A percentile compares a stretch with the other conserved stretches of the same genome.
Evolutionary conservation across 2,797 vertebrate genomes (phyloP).

Genomic region (Heliangelus exortis): DNA sequence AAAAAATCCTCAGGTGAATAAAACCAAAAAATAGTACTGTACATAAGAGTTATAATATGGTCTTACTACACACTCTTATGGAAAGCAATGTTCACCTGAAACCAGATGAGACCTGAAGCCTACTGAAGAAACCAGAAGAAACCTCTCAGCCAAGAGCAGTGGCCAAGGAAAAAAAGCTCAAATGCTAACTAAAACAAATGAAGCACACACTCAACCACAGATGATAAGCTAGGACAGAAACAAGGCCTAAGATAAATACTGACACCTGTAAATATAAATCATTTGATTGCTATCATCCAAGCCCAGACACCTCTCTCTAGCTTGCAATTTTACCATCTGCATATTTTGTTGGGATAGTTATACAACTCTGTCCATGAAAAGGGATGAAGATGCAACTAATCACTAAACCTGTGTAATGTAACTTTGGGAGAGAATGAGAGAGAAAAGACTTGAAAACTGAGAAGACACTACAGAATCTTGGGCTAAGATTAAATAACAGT

Average conservation of each 20-base stretch:
- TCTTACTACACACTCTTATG: background rate
- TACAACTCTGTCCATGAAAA: background rate
- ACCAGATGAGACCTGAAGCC: too few species aligned
- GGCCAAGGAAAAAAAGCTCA: background rate
- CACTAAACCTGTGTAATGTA: background rate
- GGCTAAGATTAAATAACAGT: background rate
- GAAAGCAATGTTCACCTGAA: too few species aligned
- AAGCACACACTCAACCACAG: background rate
- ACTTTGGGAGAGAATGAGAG: background rate
- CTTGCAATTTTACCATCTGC: background rate
- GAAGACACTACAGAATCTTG: background rate
- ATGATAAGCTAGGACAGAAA: background rate
- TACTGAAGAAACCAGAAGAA: too few species aligned
- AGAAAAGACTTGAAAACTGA: background rate
- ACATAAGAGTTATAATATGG: background rate
- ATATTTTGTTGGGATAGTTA: slow-evolving; percentile 27
- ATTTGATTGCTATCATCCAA: slow-evolving; percentile 49
- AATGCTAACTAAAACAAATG: background rate
- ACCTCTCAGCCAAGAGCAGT: slow-evolving; percentile 4
- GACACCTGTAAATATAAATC: slow-evolving; percentile 20
- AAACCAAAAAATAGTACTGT: background rate
- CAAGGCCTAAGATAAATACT: slow-evolving; percentile 36
- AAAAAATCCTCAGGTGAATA: slow-evolving; percentile 30
- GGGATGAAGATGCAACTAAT: slow-evolving; percentile 7
- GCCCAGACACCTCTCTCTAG: background rate